Base-by-base conservation (phyloP, 2,888 invertebrate species). In the Toxonevra muliebris region DNA sequence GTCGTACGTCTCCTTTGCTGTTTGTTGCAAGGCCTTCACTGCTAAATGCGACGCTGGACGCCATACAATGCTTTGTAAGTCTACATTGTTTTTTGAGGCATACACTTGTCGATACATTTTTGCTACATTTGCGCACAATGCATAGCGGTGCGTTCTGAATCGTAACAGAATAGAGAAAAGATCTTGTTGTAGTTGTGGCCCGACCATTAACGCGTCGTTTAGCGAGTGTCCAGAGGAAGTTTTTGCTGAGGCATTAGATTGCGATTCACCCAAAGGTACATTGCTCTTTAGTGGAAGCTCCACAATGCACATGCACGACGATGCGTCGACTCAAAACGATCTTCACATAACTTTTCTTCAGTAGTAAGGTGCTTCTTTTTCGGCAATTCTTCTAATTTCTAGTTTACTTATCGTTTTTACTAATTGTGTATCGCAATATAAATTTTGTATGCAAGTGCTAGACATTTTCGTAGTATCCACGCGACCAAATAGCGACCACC, bases 401-500 rank as follows among this genome's bases (percentile, higher is more conserved):
- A 30, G 60, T 17, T 45, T 52, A 19, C 45, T 54, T 7, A 64
- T 54, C 58, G 42, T 12, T 59, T 20, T 52, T 10, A 43, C 43
- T 0, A 65, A 42, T 20, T 58, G 17, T 9, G 42, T 53, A 19
- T 66, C 45, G 19, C 54, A 30, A 42, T 11, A 43, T 41, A 50
- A 57, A 13, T 12, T 53, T 43, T 48, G 20, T 12, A 55, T n/a
- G 8, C 11, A 9, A 1, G 42, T 30, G 41, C 60, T 20, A 30
- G 11, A 8, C 4, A 5, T 3, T 40, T 15, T 11, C 2, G 13
- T 11, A 15, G 54, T 19, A 4, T 15, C 11, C 1, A 58, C 50
- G 1, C 57, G 13, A 1, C 65, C 65, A 40, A 62, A 70, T 10
- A 70, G 40, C 3, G 62, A 42, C 68, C 70, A 68, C 2, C 68